Evolutionary conservation across 2,113 vertebrate genomes (phyloP).

Genomic region (Solenodon paradoxus): DNA sequence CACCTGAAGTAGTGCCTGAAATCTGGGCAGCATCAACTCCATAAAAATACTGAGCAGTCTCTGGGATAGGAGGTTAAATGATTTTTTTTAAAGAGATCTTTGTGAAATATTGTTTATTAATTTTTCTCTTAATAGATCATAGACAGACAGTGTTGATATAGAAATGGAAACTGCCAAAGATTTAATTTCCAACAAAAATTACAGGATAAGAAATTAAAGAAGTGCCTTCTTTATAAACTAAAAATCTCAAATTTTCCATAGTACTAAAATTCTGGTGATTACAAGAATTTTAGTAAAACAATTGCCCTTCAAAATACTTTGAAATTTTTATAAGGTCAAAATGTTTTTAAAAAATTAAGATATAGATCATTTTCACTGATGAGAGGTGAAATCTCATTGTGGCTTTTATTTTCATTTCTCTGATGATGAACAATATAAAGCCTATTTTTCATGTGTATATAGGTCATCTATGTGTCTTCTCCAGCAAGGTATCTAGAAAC

Average conservation of each 20-base stretch:
- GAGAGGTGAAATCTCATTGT: too few species aligned
- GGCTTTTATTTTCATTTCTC: too few species aligned
- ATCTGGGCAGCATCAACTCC: neutral
- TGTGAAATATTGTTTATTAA: neutral
- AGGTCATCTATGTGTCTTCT: too few species aligned
- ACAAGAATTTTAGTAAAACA: neutral
- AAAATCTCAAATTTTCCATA: neutral
- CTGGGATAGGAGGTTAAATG: neutral
- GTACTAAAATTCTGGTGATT: neutral
- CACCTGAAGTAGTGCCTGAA: neutral
- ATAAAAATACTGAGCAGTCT: neutral
- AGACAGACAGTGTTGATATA: neutral
- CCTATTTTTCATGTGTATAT: too few species aligned
- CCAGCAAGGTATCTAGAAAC: too few species aligned
- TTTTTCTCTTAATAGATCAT: neutral
- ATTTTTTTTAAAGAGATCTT: neutral
- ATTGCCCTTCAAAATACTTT: neutral
- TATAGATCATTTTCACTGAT: too few species aligned
- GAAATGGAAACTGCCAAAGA: neutral
- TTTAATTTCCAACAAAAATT: constrained; percentile 1
- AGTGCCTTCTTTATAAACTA: neutral
- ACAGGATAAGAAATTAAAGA: neutral
- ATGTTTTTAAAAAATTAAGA: neutral
- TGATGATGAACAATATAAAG: too few species aligned
- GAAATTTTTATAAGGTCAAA: neutral